Base-by-base conservation (phyloP, 2,888 invertebrate genomes). In the Tromatobia lineatoria region DNA sequence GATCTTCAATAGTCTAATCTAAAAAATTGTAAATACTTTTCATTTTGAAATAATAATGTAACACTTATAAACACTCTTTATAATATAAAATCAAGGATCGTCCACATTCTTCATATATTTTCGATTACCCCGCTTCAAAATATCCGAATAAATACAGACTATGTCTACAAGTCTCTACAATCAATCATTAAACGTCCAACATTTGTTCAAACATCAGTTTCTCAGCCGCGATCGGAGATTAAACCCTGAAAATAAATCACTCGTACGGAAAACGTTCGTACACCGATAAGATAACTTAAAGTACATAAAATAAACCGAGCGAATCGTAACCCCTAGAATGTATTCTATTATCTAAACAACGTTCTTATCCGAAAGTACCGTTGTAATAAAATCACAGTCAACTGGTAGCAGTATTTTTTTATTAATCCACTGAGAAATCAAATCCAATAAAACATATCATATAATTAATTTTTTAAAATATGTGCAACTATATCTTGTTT, bases 241-340 rank as follows among this genome's bases (percentile, higher is more conserved):
- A 10, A 54, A 13, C 54, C 15, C 23, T 20, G 54, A 54, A 29
- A 61, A 61, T 18, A 38, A 61, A 61, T 34, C 4, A 11, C 50
- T 8, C 11, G 25, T 1, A 25, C 13, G 2, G 23, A 59, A 25
- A 57, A 57, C 57, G 57, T 20, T 57, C 11, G 3, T 25, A 38
- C 38, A n/a, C 10, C 10, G 61, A 61, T 61, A 61, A 61, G 61
- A 61, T 61, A 61, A 61, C 18, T 38, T 29, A 18, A 2, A 18
- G 38, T 18, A 59, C 4, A 59, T 59, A 1, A 59, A 29, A 59
- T 29, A 29, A 25, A 34, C 15, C 57, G 23, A 23, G 57, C 25
- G 29, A 29, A 11, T 29, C 29, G 13, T 29, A 13, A 29, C n/a
- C 3, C 25, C 29, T 3, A 3, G 25, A 11, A 59, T 7, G 3